phyloP scores from a whole-genome alignment of 2,113 vertebrate genomes.

The Cololabis saira region DNA sequence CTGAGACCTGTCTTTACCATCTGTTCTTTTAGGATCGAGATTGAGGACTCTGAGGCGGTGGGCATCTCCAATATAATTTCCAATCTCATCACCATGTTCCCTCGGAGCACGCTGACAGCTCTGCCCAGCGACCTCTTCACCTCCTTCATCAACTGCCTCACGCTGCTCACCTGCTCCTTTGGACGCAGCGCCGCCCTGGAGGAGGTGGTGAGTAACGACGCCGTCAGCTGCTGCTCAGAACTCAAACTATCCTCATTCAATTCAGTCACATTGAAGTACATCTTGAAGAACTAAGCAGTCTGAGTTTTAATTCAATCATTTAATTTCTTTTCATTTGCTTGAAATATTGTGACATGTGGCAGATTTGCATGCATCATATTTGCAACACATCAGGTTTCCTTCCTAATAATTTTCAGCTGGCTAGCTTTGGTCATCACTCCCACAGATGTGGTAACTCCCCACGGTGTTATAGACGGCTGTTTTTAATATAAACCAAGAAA shows the following conservation, averaged over 20 bases:
- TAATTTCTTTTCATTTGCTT: no score
- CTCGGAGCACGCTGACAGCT: slow-evolving; percentile 92
- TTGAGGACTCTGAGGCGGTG: slow-evolving; percentile 97
- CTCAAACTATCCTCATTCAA: background rate
- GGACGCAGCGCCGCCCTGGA: slow-evolving; percentile 97
- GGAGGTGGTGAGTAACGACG: slow-evolving; percentile 89
- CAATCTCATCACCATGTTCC: slow-evolving; percentile 97
- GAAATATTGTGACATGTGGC: no score
- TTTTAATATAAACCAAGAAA: no score
- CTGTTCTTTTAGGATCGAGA: slow-evolving; percentile 90
- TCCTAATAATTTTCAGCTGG: no score
- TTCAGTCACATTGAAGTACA: background rate
- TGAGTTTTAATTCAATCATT: background rate
- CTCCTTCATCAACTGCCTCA: slow-evolving; percentile 98
- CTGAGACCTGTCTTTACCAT: background rate
- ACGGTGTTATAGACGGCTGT: no score
- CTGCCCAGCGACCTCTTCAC: slow-evolving; percentile 96
- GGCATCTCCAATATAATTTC: slow-evolving; percentile 97
- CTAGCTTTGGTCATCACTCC: no score
- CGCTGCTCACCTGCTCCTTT: slow-evolving; percentile 96
- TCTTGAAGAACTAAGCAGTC: background rate
- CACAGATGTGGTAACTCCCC: no score
- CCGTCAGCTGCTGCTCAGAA: background rate
- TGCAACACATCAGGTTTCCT: no score
- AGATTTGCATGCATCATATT: no score